Evolutionary conservation across 1,140 invertebrate genomes (phyloP).

Genomic region (Ostrea denselamellosa): DNA sequence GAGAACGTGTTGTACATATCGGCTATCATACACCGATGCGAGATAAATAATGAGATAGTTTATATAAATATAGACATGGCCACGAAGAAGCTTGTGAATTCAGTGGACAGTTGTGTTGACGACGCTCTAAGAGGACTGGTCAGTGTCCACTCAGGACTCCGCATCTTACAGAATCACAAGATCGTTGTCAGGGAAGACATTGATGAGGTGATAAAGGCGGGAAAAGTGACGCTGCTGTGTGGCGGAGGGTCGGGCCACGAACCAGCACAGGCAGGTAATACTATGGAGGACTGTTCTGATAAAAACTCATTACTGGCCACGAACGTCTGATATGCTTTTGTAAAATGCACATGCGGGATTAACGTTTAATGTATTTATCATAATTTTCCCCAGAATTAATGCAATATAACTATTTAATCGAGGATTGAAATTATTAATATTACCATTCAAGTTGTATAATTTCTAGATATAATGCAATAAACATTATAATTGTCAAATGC

Average conservation of each 20-base stretch:
- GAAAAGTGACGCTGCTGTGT: constrained; percentile 86
- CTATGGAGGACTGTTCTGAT: background rate
- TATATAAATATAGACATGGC: background rate
- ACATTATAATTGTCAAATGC: no score
- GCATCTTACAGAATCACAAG: constrained; percentile 81
- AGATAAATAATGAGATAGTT: no score
- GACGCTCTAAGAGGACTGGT: constrained; percentile 86
- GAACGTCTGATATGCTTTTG: no score
- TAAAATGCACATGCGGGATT: no score
- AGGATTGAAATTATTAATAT: no score
- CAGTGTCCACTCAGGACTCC: constrained; percentile 82
- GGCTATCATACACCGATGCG: background rate
- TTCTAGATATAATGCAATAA: no score
- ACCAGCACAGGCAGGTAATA: constrained; percentile 86
- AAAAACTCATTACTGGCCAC: no score
- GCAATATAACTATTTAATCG: no score
- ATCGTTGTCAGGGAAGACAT: constrained; percentile 83
- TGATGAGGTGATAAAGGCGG: constrained; percentile 78
- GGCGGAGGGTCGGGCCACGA: constrained; percentile 93
- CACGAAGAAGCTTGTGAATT: constrained; percentile 85
- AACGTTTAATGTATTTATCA: no score
- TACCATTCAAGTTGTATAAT: no score
- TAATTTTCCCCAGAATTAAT: no score
- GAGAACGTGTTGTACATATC: background rate
- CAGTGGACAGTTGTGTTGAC: constrained; percentile 83